Conservation (phyloP, 2,797 vertebrate species). For the Malurus splendens region DNA sequence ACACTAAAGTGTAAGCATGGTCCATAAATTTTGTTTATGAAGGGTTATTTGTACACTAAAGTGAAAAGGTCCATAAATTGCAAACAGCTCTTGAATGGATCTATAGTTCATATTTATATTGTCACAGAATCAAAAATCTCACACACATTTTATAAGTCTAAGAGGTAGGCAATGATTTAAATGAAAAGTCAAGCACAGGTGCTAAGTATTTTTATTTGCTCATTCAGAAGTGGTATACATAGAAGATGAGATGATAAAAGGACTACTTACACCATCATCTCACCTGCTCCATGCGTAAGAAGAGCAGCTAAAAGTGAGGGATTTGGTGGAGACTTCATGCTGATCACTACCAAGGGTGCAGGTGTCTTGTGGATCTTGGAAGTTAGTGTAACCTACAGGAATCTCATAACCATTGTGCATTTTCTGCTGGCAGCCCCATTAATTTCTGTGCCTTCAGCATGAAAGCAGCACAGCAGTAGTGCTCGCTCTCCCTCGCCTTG, state of each 20-base stretch:
- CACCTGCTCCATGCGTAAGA: not conserved
- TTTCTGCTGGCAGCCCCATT: not conserved
- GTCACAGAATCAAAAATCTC: not conserved
- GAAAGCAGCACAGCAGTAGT: not conserved
- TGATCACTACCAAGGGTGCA: not conserved
- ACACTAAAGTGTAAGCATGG: not conserved
- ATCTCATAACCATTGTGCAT: not conserved
- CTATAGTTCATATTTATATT: not conserved
- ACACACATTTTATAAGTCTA: not conserved
- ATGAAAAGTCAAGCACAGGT: not conserved
- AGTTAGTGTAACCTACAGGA: not conserved
- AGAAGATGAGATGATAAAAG: not conserved
- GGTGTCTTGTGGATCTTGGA: not conserved
- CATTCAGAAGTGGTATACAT: not conserved
- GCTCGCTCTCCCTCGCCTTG: rapidly evolving
- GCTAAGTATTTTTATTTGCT: not conserved
- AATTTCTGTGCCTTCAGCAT: not conserved
- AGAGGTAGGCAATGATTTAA: not conserved
- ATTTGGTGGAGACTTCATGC: not conserved
- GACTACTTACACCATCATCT: not conserved
- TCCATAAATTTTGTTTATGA: not conserved
- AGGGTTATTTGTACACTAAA: not conserved
- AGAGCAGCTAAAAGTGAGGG: not conserved
- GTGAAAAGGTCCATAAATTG: not conserved
- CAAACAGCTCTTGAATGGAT: not conserved